Evolutionary conservation across 2,888 invertebrate species (phyloP).

Genomic region (Agonopterix alstromeriana): DNA sequence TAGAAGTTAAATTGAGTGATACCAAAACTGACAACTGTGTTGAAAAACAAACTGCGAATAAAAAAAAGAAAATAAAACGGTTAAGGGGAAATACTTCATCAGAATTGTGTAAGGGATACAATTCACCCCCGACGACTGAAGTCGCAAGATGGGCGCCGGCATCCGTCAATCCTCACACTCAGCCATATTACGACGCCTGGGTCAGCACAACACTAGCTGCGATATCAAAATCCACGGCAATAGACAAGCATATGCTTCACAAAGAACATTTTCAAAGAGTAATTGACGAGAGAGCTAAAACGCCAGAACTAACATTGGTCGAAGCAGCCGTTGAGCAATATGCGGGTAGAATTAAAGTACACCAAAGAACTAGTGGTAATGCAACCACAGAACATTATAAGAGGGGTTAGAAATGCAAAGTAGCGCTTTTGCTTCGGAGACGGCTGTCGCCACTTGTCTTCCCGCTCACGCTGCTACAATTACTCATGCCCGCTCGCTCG

Average conservation of each 20-base stretch:
- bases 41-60: too few relatives aligned
- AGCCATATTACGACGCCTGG: slow-evolving; percentile 64
- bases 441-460: too few relatives aligned
- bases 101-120: neutral
- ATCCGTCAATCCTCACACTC: slow-evolving; percentile 33
- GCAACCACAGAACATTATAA: too few relatives aligned
- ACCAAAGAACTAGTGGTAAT: too few relatives aligned
- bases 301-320: slow-evolving; percentile 26
- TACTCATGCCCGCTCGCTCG: too few relatives aligned
- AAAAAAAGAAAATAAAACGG: too few relatives aligned
- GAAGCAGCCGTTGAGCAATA: slow-evolving; percentile 36
- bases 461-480: too few relatives aligned
- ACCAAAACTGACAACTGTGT: neutral
- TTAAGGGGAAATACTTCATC: neutral
- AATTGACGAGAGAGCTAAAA: slow-evolving; percentile 11
- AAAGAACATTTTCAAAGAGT: neutral
- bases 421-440: too few relatives aligned
- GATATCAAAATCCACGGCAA: slow-evolving; percentile 20
- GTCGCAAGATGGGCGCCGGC: slow-evolving; percentile 53
- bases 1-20: neutral
- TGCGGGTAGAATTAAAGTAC: slow-evolving; percentile 46
- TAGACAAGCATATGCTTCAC: neutral
- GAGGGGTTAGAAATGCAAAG: too few relatives aligned
- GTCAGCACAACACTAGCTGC: slow-evolving; percentile 48
- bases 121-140: slow-evolving; percentile 10